These are phyloP conservation scores for Petroica traversi DNA, from an alignment of 2,113 vertebrate genomes.

Conservation along the genomic window DNA sequence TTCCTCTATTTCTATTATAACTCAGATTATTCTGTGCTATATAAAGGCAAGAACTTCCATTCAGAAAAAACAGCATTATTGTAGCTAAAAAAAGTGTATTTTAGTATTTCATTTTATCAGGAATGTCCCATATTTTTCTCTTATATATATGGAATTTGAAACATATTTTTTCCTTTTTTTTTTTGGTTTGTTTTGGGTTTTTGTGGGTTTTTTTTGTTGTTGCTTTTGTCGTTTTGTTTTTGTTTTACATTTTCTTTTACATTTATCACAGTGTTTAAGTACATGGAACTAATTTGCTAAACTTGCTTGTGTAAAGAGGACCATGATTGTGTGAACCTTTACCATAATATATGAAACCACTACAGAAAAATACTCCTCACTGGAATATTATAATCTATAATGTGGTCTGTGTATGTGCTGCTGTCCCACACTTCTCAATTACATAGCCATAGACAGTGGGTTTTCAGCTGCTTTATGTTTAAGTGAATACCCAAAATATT, in stretches of 20 bases:
- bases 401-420: not conserved
- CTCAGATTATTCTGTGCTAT: not conserved
- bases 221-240: no score
- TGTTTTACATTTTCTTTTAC: not conserved
- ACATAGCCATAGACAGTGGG: rapidly evolving
- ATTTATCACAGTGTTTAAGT: not conserved
- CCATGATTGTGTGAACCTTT: not conserved
- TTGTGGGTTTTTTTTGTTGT: no score
- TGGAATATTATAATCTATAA: not conserved
- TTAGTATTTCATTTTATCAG: not conserved
- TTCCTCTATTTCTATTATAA: not conserved
- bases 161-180: not conserved
- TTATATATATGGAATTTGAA: not conserved
- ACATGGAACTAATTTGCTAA: not conserved
- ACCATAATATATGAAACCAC: not conserved
- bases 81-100: not conserved
- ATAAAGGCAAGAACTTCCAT: not conserved
- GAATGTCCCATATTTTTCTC: not conserved
- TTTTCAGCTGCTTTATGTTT: not conserved
- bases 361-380: not conserved
- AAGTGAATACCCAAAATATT: not conserved
- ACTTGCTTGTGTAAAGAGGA: not conserved
- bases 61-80: not conserved
- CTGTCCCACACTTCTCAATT: not conserved
- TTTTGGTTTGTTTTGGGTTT: not conserved